Percentiles rank a stretch among this genome's conserved stretches.
Conservation (phyloP, 2,888 invertebrate species). For the Phytoseiulus persimilis region DNA sequence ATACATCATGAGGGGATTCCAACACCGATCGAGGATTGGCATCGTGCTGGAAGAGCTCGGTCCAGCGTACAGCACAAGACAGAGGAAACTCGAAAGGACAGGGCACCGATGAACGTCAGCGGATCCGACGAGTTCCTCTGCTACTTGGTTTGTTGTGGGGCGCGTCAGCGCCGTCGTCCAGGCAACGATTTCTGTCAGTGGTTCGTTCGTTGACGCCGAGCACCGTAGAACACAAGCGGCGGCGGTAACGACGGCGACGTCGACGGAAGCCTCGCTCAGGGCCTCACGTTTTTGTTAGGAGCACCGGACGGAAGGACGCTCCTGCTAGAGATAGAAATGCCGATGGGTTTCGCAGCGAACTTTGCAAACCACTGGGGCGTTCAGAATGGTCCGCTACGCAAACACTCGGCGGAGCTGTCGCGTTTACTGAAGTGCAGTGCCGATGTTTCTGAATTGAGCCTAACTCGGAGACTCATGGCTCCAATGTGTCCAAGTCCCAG, state of each 20-base stretch:
- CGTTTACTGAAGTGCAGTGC: too few species aligned
- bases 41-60: slow-evolving; percentile 40
- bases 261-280: background rate
- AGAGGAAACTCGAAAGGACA: background rate
- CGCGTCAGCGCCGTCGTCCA: slow-evolving; percentile 35
- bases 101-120: background rate
- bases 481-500: too few species aligned
- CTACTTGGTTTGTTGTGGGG: slow-evolving; percentile 32
- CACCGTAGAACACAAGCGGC: background rate
- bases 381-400: background rate
- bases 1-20: slow-evolving; percentile 44
- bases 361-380: background rate
- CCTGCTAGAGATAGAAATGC: background rate
- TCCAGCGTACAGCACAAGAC: slow-evolving; percentile 1
- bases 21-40: slow-evolving; percentile 43
- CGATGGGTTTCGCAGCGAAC: background rate
- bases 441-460: too few species aligned
- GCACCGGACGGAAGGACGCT: background rate
- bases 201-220: slow-evolving; percentile 20
- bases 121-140: background rate
- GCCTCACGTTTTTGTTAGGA: background rate
- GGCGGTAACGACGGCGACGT: background rate
- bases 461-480: too few species aligned
- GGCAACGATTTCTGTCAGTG: slow-evolving; percentile 20
- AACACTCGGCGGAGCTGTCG: too few species aligned